Base-by-base conservation (phyloP, 2,113 vertebrate species). In the Hoplias malabaricus region DNA sequence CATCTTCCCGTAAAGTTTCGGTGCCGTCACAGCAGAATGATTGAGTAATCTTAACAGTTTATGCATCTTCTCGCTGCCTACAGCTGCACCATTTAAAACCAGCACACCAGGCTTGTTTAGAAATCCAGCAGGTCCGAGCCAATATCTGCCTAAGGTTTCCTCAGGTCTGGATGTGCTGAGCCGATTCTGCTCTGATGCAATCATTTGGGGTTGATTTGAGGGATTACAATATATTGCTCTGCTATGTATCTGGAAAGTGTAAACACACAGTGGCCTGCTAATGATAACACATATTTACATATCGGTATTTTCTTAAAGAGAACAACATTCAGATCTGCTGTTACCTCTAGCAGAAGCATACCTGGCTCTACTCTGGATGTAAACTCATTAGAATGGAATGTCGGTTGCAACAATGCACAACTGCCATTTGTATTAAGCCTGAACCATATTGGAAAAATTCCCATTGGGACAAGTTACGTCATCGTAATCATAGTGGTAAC, bases 351-450 rank as follows among this genome's bases (percentile, higher is more conserved):
- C 48, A 71, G 56, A 62, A 70, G 66, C 68, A 63, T 43, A 50
- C 68, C 19, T 31, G 31, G 67, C 67, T 62, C 31, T 40, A 63
- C 29, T 70, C 67, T 29, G 33, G 67, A 31, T 54, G 31, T 70
- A 70, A 70, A 54, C 76, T 63, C 62, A 78, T 78, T 68, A 78
- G 43, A 63, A 36, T 36, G 33, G 67, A 78, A 62, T 63, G 56
- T 29, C 19, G 40, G 70, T 50, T 21, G 43, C 48, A 53, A 23
- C 19, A 5, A 38, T 38, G 46, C 75, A 61, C 46, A 19, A 70
- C 67, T 21, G 14, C 56, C 62, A 19, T 21, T 13, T 27, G 29
- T 57, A 53, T 75, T 48, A n/a, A n/a, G n/a, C n/a, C n/a, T n/a
- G n/a, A n/a, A n/a, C n/a, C n/a, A n/a, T n/a, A n/a, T n/a, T n/a